Evolutionary conservation across 2,113 vertebrate genomes (phyloP), one percentile per base, ranked within the genome.

Genomic region (Megalops atlanticus): DNA sequence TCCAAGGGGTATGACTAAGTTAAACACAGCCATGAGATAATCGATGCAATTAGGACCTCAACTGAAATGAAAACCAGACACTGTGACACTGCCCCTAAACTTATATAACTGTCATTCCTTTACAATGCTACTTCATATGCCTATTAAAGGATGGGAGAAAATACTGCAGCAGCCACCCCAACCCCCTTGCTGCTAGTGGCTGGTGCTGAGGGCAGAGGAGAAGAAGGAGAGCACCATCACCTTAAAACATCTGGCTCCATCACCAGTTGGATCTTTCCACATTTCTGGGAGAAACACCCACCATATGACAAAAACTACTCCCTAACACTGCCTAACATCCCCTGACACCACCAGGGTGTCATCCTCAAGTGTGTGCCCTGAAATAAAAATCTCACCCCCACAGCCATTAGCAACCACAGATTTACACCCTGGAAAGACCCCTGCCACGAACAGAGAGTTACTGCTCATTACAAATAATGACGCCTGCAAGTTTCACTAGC

Each of bases 391-490:
- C 52, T 58, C 21, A 24, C 52, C 52, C 58, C 58, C 27, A n/a
- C 58, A 64, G 58, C 58, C 21, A 27, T n/a, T 64, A 24, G 7
- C 27, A 64, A 11, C 58, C 58, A 35, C 4, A 73, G 71, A 73
- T 73, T 73, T 73, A 73, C 24, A 33, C 39, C 35, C 71, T 73
- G 2, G 39, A 6, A 73, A n/a, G 36, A 40, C 71, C 39, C 39
- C 35, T 39, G 36, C 21, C 15, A 38, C 16, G 35, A 16, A 73
- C 71, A 11, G 7, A 39, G 71, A 73, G 71, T 73, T 73, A 73
- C 39, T 73, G 71, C 39, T 73, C 71, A 73, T 73, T 73, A 73
- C 35, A 40, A 73, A 73, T 73, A 73, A 73, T 73, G 71, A 73
- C 14, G 71, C 71, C 36, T 73, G 71, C 36, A 31, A 73, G 71